A percentile compares a stretch with the other conserved stretches of the same genome.
Evolutionary conservation across 1,140 invertebrate genomes (phyloP).

Genomic region (Drosophila malerkotliana): DNA sequence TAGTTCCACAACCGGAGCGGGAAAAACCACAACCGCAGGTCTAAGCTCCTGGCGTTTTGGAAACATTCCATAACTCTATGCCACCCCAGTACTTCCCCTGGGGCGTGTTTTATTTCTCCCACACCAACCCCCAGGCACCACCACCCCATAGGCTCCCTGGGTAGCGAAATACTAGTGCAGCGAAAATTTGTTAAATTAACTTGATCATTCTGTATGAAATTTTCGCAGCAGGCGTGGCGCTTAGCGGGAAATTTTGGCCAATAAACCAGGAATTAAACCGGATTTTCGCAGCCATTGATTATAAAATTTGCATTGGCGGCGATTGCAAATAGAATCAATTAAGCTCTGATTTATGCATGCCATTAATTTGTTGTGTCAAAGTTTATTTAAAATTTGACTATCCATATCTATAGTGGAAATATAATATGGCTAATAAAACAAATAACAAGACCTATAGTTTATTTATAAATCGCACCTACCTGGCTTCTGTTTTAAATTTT

Average conservation of each 20-base stretch:
- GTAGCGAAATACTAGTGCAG: conserved; percentile 8
- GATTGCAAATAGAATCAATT: conserved; percentile 24
- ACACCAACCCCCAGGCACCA: background rate
- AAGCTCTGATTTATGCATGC: conserved; percentile 24
- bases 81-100: background rate
- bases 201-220: conserved; percentile 47
- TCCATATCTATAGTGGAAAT: background rate
- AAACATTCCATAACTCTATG: conserved; percentile 39
- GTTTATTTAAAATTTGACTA: background rate
- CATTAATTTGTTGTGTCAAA: conserved; percentile 2
- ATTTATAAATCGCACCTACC: background rate
- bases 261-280: conserved; percentile 26
- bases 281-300: conserved; percentile 16
- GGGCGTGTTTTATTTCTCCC: background rate
- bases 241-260: conserved; percentile 24
- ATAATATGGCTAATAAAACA: background rate
- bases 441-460: background rate
- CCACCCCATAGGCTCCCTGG: conserved; percentile 3
- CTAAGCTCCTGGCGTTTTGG: conserved; percentile 43
- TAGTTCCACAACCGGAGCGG: conserved; percentile 2
- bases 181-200: conserved; percentile 47
- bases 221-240: conserved; percentile 17
- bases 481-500: no score
- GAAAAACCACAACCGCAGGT: conserved; percentile 39
- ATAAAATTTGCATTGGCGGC: conserved; percentile 15